Evolutionary conservation across 2,888 invertebrate genomes (phyloP).

Genomic region (Melanchra persicariae): DNA sequence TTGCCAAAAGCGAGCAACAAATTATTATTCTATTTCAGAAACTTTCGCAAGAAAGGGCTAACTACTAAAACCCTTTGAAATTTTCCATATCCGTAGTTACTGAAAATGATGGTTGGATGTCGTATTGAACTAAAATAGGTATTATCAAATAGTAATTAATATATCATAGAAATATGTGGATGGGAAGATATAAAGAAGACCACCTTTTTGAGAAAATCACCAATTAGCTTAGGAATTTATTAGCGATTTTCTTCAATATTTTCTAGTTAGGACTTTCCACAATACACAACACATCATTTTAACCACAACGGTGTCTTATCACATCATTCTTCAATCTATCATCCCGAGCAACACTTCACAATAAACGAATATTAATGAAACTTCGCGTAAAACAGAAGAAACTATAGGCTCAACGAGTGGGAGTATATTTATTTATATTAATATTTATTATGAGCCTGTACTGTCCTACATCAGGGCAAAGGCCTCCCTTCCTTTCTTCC

Average conservation of each 20-base stretch:
- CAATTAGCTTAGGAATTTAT: too few species aligned
- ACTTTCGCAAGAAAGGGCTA: not conserved
- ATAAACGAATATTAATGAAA: slow-evolving; percentile 11
- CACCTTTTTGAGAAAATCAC: too few species aligned
- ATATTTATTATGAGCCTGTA: too few species aligned
- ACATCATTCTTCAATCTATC: slow-evolving; percentile 2
- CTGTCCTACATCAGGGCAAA: too few species aligned
- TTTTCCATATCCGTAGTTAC: not conserved
- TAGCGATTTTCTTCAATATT: too few species aligned
- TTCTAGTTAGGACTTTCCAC: not conserved
- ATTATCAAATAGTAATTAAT: too few species aligned
- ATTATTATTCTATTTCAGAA: not conserved
- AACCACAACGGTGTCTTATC: not conserved
- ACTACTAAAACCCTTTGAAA: not conserved
- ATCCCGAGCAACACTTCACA: not conserved
- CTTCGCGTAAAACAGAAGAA: slow-evolving; percentile 7
- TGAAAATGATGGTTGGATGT: not conserved
- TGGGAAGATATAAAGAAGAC: not conserved
- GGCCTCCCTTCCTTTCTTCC: too few species aligned
- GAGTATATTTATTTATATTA: too few species aligned
- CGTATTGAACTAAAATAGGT: too few species aligned
- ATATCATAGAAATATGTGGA: not conserved
- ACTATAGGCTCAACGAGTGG: not conserved
- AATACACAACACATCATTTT: too few species aligned
- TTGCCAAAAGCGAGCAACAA: not conserved